Evolutionary conservation across 2,797 vertebrate species (phyloP), one percentile per base, ranked within the genome.

Genomic region (Tragopan temminckii): DNA sequence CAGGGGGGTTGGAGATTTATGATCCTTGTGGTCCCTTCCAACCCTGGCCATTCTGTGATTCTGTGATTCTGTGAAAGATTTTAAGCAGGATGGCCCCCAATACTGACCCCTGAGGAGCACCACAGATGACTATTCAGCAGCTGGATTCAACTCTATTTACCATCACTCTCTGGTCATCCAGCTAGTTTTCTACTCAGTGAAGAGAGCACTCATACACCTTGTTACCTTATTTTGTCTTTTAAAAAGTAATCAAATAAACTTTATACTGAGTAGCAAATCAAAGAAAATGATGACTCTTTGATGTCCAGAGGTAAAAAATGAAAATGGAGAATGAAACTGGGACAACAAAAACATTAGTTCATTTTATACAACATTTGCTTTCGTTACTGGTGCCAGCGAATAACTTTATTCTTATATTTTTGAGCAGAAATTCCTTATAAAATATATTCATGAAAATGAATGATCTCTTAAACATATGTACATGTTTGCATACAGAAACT

Each of bases 401-500:
- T 58, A 57, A 76, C 8, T 35, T 55, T 29, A 27, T 50, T 61
- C 3, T 59, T 72, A 61, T 2, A 2, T 59, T 57, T 67, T 61
- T 29, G 20, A 91, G 4, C 0, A 5, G 45, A 72, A 79, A 68
- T 55, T 61, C 8, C 4, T 68, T 23, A 38, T 43, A 70, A 2
- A 3, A 14, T 67, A 8, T 40, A 27, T 27, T 46, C 52, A 36
- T 12, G 5, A 11, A 87, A 75, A 84, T 38, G 3, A 80, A 33
- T 8, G 68, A 63, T 55, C 1, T 40, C 27, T 52, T 19, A 13
- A 5, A 2, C 27, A n/a, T 24, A 3, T 33, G 19, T 31, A 19
- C 7, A n/a, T 9, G 13, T 15, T 55, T 19, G 20, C 6, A 81
- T 3, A 46, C 2, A 57, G 16, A 61, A 46, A 50, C 0, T 0